These are phyloP conservation scores for Mantis religiosa DNA, from an alignment of 2,888 invertebrate genomes.

Conservation along the genomic window DNA sequence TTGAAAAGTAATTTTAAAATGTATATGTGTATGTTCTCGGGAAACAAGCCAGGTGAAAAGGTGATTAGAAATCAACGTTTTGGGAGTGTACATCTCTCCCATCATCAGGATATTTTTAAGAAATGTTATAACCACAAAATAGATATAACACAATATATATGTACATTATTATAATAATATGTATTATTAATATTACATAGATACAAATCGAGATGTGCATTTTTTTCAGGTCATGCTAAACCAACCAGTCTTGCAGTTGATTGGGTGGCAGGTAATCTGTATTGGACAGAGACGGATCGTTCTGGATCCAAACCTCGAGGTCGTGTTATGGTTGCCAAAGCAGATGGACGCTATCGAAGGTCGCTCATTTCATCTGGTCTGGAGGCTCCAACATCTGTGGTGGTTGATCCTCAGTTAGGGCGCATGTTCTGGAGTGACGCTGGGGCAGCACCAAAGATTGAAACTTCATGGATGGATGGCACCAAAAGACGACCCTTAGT, in stretches of 20 bases:
- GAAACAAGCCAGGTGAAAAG: too few relatives aligned
- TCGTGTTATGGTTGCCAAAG: slow-evolving; percentile 76
- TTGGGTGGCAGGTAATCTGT: slow-evolving; percentile 89
- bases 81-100: too few relatives aligned
- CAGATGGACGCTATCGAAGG: slow-evolving; percentile 84
- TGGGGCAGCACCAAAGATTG: slow-evolving; percentile 87
- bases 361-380: slow-evolving; percentile 74
- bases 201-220: not conserved
- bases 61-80: too few relatives aligned
- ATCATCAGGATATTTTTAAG: too few relatives aligned
- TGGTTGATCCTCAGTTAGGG: slow-evolving; percentile 80
- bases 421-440: slow-evolving; percentile 92
- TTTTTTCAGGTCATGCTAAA: slow-evolving; percentile 61
- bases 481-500: slow-evolving; percentile 78
- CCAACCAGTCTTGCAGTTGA: slow-evolving; percentile 90
- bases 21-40: too few relatives aligned
- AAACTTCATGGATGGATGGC: slow-evolving; percentile 96
- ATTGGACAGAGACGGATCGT: slow-evolving; percentile 85
- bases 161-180: too few relatives aligned
- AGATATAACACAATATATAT: too few relatives aligned
- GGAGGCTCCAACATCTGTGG: slow-evolving; percentile 84
- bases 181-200: too few relatives aligned
- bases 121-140: too few relatives aligned
- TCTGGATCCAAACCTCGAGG: slow-evolving; percentile 69
- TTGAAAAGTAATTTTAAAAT: too few relatives aligned